phyloP scores from a whole-genome alignment of 2,113 vertebrate genomes.

The Heliornis fulica region DNA sequence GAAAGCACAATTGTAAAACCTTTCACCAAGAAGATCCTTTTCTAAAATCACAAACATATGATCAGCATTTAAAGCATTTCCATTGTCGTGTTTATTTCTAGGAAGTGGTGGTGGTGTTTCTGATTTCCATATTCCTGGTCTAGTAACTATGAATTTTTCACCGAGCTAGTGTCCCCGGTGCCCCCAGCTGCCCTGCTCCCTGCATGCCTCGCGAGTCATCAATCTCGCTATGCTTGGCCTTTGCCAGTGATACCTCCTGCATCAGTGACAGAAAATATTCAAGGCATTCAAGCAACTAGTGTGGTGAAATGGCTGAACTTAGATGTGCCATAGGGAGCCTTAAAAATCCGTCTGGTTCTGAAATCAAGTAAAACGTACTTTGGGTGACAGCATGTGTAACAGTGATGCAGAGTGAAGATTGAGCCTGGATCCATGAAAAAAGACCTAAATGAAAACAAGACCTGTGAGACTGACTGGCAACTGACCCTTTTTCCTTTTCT shows the following conservation, averaged over 20 bases:
- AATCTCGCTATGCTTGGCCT: background rate
- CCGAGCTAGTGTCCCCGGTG: background rate
- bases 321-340: background rate
- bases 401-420: background rate
- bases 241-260: background rate
- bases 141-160: background rate
- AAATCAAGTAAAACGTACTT: background rate
- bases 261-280: background rate
- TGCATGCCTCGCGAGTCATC: accelerated
- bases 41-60: background rate
- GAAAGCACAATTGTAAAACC: background rate
- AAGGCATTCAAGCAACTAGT: background rate
- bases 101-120: background rate
- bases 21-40: background rate
- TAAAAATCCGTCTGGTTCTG: background rate
- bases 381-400: background rate
- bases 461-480: background rate
- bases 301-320: background rate
- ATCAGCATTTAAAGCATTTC: background rate
- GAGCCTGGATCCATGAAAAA: background rate
- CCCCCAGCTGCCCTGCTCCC: background rate
- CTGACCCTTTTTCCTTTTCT: background rate
- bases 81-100: background rate
- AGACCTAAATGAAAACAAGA: no score
- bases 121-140: background rate